phyloP scores from a whole-genome alignment of 2,797 vertebrate genomes.

The Merluccius polli region DNA sequence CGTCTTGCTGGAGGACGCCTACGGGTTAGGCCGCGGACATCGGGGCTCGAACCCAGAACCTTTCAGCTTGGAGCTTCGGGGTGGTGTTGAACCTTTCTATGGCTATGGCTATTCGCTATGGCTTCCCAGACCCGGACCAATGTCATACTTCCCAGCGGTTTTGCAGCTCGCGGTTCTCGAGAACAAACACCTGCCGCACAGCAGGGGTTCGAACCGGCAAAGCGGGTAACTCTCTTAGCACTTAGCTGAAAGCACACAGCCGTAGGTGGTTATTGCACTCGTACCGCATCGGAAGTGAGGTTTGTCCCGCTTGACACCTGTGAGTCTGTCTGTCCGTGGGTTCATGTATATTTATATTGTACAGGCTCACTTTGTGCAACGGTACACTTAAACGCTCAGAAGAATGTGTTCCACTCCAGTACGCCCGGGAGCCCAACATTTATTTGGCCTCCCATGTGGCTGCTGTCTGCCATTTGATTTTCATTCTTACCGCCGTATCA shows the following conservation, averaged over 20 bases:
- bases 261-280: background rate
- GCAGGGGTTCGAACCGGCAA: background rate
- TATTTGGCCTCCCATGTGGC: slow-evolving; percentile 49
- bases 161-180: background rate
- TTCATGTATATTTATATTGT: background rate
- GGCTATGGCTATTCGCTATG: too few species aligned
- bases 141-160: background rate
- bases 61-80: background rate
- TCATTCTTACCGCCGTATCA: slow-evolving; percentile 60
- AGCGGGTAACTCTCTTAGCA: background rate
- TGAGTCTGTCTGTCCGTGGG: background rate
- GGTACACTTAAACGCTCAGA: slow-evolving; percentile 18
- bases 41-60: background rate
- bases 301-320: background rate
- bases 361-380: background rate
- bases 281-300: background rate
- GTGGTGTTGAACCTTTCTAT: too few species aligned
- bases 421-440: slow-evolving; percentile 28
- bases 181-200: background rate
- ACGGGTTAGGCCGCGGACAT: background rate
- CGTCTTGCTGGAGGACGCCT: background rate
- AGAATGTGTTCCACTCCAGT: slow-evolving; percentile 35
- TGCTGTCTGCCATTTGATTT: slow-evolving; percentile 58
- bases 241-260: background rate
- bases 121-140: background rate